Evolutionary conservation across 2,797 vertebrate species (phyloP).

Genomic region (Arvicola amphibius): DNA sequence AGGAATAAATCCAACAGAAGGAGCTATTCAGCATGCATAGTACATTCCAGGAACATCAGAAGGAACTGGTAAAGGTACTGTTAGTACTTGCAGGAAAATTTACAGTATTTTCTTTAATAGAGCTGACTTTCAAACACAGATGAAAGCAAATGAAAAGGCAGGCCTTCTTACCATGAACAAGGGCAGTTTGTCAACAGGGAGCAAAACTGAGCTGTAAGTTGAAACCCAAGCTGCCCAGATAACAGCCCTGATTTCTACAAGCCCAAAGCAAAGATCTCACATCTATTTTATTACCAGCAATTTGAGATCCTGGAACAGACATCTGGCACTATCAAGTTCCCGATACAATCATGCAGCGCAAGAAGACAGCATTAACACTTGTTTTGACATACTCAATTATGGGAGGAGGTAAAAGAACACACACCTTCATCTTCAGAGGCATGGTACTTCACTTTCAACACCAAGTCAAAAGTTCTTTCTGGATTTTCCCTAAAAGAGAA

Average conservation of each 20-base stretch:
- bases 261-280: neutral
- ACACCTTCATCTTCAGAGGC: slow-evolving; percentile 94
- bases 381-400: neutral
- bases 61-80: neutral
- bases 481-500: slow-evolving; percentile 93
- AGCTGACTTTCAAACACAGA: neutral
- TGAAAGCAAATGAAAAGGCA: slow-evolving; percentile 6
- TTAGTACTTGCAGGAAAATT: neutral
- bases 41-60: neutral
- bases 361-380: neutral
- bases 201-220: neutral
- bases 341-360: neutral
- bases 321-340: neutral
- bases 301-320: neutral
- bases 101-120: neutral
- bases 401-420: slow-evolving; percentile 44
- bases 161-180: neutral
- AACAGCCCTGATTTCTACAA: neutral
- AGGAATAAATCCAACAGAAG: neutral
- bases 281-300: slow-evolving; percentile 10
- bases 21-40: neutral
- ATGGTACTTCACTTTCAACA: slow-evolving; percentile 95
- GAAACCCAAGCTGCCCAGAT: slow-evolving; percentile 45
- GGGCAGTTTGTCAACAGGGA: neutral
- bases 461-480: slow-evolving; percentile 96